Conservation (phyloP, 2,888 invertebrate genomes). For the Timema cristinae region DNA sequence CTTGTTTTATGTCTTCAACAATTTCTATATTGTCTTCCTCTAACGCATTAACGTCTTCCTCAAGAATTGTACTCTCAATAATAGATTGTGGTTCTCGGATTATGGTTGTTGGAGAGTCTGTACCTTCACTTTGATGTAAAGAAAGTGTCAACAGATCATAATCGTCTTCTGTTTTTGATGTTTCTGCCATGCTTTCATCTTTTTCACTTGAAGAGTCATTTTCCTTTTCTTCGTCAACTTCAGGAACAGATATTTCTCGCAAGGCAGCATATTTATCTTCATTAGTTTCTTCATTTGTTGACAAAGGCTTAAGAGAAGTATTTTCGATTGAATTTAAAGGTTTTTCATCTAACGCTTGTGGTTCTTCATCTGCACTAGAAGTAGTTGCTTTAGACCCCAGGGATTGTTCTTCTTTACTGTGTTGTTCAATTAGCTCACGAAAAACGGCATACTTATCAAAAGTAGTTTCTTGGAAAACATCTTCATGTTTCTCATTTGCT, state of each 20-base stretch:
- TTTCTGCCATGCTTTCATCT: constrained; percentile 36
- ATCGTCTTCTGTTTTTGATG: constrained; percentile 25
- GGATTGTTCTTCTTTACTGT: constrained; percentile 31
- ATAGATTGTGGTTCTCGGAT: constrained; percentile 37
- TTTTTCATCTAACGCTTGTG: no score
- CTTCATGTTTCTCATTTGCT: constrained; percentile 38
- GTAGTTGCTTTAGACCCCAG: constrained; percentile 25
- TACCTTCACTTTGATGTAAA: constrained; percentile 37
- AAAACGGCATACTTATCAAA: constrained; percentile 87
- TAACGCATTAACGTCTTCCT: constrained; percentile 37
- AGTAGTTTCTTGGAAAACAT: constrained; percentile 47
- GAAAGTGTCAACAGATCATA: constrained; percentile 34
- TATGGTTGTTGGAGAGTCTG: constrained; percentile 34
- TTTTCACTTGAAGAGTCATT: constrained; percentile 35
- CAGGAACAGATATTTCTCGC: constrained; percentile 57
- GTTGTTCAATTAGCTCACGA: constrained; percentile 71
- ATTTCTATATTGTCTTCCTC: constrained; percentile 30
- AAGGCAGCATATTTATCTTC: constrained; percentile 77
- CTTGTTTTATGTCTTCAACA: no score
- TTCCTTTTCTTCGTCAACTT: constrained; percentile 42
- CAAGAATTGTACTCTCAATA: constrained; percentile 38
- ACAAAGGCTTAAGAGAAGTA: no score
- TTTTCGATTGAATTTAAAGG: no score
- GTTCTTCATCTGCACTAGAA: no score
- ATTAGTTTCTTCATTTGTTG: constrained; percentile 8